Evolutionary conservation across 2,113 vertebrate genomes (phyloP).

Genomic region (Arizona elegans): DNA sequence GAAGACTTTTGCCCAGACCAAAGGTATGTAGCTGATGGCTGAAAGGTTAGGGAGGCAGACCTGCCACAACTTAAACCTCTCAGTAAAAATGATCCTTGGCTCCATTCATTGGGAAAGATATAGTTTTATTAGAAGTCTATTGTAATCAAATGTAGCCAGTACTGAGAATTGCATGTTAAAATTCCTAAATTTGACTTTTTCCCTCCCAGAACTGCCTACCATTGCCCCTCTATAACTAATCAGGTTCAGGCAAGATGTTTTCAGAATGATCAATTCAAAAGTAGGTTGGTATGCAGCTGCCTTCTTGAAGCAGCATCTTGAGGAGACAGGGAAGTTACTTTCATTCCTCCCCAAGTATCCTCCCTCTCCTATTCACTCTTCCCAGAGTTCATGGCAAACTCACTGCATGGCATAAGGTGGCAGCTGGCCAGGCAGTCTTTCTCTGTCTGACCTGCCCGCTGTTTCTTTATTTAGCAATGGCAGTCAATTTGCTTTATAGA

Average conservation of each 20-base stretch:
- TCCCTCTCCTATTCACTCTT: not conserved
- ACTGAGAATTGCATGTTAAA: not conserved
- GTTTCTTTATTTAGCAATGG: not conserved
- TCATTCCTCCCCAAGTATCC: not conserved
- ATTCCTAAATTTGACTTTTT: no score
- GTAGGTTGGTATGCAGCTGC: no score
- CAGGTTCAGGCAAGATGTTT: not conserved
- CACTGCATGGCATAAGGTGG: not conserved
- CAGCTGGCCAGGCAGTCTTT: not conserved
- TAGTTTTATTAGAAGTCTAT: not conserved
- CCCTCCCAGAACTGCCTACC: no score
- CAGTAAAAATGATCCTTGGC: not conserved
- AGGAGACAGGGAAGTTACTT: not conserved
- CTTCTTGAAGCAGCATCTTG: not conserved
- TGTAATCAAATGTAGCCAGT: not conserved
- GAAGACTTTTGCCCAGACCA: conserved; percentile 35
- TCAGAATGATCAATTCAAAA: not conserved
- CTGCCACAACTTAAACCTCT: not conserved
- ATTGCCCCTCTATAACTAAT: not conserved
- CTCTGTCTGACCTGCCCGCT: not conserved
- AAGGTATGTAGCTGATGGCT: conserved; percentile 15
- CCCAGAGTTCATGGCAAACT: not conserved
- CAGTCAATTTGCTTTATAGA: not conserved
- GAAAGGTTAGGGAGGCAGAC: not conserved
- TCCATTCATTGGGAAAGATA: not conserved